Evolutionary conservation across 2,888 invertebrate species (phyloP).

Genomic region (Auanema freiburgensis): DNA sequence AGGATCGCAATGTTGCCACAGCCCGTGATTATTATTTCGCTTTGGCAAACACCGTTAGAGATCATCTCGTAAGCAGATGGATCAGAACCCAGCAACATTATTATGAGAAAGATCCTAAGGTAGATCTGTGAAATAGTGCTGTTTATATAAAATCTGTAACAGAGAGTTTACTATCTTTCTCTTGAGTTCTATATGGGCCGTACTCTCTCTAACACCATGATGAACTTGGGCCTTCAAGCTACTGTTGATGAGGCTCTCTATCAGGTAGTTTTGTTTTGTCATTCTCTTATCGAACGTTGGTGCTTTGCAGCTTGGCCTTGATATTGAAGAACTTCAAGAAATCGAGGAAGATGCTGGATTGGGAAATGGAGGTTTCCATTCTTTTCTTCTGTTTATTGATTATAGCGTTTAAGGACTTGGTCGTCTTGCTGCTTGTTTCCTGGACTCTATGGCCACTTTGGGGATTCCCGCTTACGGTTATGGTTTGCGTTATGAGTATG

Average conservation of each 20-base stretch:
- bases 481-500: conserved; percentile 97
- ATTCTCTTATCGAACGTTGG: no score
- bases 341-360: conserved; percentile 97
- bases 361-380: conserved; percentile 84
- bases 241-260: conserved; percentile 98
- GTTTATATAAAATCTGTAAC: conserved; percentile 64
- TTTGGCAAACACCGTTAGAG: conserved; percentile 93
- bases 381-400: neutral
- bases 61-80: conserved; percentile 97
- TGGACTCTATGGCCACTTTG: conserved; percentile 71
- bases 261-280: conserved; percentile 62
- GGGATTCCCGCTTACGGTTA: conserved; percentile 94
- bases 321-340: conserved; percentile 95
- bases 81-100: conserved; percentile 98
- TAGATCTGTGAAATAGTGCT: conserved; percentile 70
- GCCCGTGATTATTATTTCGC: conserved; percentile 96
- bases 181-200: conserved; percentile 99
- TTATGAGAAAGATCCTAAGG: conserved; percentile 99
- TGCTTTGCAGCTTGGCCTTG: conserved; percentile 77
- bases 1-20: conserved; percentile 98
- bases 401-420: conserved; percentile 71
- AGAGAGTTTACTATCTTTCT: conserved; percentile 98
- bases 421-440: conserved; percentile 94
- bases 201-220: conserved; percentile 96
- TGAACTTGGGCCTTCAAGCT: conserved; percentile 90